Percentiles rank a stretch among this genome's conserved stretches.
These are phyloP conservation scores for Latrodectus geometricus DNA, from an alignment of 1,140 invertebrate species.

Conservation along the genomic window DNA sequence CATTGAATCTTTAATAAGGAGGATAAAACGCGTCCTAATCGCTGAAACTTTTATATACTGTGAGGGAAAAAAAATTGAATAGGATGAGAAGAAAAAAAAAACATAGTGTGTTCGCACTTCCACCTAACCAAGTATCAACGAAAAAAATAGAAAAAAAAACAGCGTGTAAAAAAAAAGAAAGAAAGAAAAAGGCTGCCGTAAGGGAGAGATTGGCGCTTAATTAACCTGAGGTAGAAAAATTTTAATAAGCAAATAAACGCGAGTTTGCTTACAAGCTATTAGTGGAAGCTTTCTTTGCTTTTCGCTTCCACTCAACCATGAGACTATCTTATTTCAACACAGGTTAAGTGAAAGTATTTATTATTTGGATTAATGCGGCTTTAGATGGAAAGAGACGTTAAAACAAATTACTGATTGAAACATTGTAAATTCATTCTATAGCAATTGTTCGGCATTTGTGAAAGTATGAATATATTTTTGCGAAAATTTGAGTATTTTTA, in stretches of 20 bases:
- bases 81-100: not conserved
- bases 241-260: constrained; percentile 53
- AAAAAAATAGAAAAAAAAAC: not conserved
- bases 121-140: not conserved
- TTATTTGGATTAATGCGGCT: constrained; percentile 46
- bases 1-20: constrained; percentile 57
- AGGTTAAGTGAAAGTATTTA: constrained; percentile 51
- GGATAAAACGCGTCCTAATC: constrained; percentile 54
- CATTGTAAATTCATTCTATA: too few relatives aligned
- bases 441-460: too few relatives aligned
- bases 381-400: not conserved
- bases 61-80: constrained; percentile 1
- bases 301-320: constrained; percentile 27
- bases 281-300: not conserved
- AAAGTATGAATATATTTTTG: too few relatives aligned
- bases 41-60: constrained; percentile 7
- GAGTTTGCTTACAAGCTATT: constrained; percentile 39
- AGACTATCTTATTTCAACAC: constrained; percentile 35
- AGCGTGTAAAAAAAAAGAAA: not conserved
- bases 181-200: not conserved
- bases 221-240: constrained; percentile 53
- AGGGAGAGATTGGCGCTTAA: constrained; percentile 14
- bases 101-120: not conserved
- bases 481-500: too few relatives aligned
- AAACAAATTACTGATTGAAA: not conserved